Evolutionary conservation across 2,797 vertebrate species (phyloP).

Genomic region (Acipenser transmontanus): DNA sequence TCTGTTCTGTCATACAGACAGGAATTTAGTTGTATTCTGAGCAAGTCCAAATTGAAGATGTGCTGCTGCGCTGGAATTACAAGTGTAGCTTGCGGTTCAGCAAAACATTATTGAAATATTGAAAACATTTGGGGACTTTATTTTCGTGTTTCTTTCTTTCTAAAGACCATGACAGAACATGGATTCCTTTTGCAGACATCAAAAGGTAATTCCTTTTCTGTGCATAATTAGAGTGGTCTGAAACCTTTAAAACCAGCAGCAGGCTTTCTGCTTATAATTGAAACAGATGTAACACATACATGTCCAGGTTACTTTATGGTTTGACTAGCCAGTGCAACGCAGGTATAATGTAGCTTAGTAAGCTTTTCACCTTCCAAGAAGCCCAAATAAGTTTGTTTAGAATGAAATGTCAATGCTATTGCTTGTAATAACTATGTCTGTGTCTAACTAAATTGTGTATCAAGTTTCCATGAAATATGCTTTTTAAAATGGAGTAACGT

Average conservation of each 20-base stretch:
- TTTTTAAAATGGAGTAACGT: no score
- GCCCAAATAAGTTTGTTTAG: no score
- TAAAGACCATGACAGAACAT: not conserved
- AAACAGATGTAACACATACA: not conserved
- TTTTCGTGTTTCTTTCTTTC: constrained; percentile 1
- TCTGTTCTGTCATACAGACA: constrained; percentile 42
- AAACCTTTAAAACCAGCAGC: constrained; percentile 3
- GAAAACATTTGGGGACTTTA: not conserved
- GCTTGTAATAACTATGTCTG: no score
- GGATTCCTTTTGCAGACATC: constrained; percentile 4
- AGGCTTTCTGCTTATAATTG: not conserved
- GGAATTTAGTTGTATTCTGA: constrained; percentile 41
- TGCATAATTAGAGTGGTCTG: constrained; percentile 8
- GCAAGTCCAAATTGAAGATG: constrained; percentile 33
- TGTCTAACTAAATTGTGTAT: no score
- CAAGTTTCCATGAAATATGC: no score
- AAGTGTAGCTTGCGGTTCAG: constrained; percentile 2
- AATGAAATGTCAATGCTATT: no score
- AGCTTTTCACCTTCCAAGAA: no score
- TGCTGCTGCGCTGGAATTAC: constrained; percentile 37
- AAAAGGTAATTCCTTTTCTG: not conserved
- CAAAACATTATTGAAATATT: not conserved
- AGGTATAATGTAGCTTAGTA: not conserved
- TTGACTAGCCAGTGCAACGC: not conserved
- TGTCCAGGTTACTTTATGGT: not conserved